These are phyloP conservation scores for Esperia sulphurella DNA, from an alignment of 2,888 invertebrate species.

Conservation along the genomic window DNA sequence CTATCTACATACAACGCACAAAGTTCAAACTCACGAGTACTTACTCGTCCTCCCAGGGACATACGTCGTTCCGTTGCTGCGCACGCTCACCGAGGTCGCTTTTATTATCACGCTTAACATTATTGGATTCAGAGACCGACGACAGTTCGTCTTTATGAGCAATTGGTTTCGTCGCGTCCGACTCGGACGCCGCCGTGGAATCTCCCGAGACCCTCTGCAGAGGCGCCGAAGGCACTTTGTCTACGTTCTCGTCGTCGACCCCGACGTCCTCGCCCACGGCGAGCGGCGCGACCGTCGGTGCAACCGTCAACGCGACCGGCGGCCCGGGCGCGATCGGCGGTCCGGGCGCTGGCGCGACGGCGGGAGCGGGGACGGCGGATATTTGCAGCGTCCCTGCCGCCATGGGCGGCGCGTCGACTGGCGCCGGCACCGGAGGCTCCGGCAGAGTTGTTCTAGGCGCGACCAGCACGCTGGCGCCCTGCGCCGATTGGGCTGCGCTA, in stretches of 20 bases:
- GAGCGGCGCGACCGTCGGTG: slow-evolving; percentile 76
- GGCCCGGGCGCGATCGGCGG: slow-evolving; percentile 34
- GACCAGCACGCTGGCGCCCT: slow-evolving; percentile 1
- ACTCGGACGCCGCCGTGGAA: slow-evolving; percentile 49
- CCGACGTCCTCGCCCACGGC: slow-evolving; percentile 85
- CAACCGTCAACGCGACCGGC: slow-evolving; percentile 2
- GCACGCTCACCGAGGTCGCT: slow-evolving; percentile 63
- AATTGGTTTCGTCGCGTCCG: slow-evolving; percentile 56
- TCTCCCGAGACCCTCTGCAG: slow-evolving; percentile 41
- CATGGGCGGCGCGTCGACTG: not conserved
- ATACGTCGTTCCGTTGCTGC: slow-evolving; percentile 85
- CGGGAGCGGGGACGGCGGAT: slow-evolving; percentile 71
- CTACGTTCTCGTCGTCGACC: slow-evolving; percentile 82
- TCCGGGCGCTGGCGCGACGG: slow-evolving; percentile 75
- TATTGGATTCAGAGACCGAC: slow-evolving; percentile 64
- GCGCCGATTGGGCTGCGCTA: slow-evolving; percentile 13
- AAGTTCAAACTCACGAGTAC: slow-evolving; percentile 53
- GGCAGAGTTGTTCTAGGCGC: not conserved
- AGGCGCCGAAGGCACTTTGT: slow-evolving; percentile 73
- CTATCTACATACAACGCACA: slow-evolving; percentile 10
- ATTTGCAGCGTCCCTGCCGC: not conserved
- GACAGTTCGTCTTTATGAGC: slow-evolving; percentile 65
- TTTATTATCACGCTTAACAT: slow-evolving; percentile 66
- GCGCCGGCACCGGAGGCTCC: not conserved
- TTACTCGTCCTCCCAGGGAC: slow-evolving; percentile 98